phyloP scores from a whole-genome alignment of 2,797 vertebrate genomes.

The Sibirionetta formosa region DNA sequence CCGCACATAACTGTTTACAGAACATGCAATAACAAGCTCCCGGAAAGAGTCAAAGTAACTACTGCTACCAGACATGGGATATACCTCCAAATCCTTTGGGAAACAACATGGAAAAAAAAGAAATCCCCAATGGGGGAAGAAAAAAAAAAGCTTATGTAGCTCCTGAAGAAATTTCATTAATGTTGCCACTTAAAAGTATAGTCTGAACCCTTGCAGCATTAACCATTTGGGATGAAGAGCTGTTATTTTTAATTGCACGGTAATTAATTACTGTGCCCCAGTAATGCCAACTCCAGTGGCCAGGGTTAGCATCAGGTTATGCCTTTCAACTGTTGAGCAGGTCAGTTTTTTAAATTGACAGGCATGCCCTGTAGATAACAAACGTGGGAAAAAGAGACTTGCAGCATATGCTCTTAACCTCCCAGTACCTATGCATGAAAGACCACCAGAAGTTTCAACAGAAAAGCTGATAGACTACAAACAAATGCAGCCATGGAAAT shows the following conservation, averaged over 20 bases:
- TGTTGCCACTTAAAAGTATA: not conserved
- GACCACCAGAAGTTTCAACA: not conserved
- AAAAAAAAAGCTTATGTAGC: not conserved
- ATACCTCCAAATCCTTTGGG: not conserved
- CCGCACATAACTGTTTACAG: not conserved
- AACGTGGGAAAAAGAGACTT: not conserved
- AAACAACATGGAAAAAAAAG: not conserved
- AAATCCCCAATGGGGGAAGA: not conserved
- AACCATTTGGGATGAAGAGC: not conserved
- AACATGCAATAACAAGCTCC: not conserved
- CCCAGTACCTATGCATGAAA: not conserved
- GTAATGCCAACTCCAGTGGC: not conserved
- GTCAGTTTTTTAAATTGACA: not conserved
- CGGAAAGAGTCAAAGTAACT: not conserved
- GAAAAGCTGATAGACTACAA: not conserved
- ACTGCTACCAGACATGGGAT: not conserved
- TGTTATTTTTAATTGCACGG: not conserved
- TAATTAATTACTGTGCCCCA: not conserved
- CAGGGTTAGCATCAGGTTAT: not conserved
- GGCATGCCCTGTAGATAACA: not conserved
- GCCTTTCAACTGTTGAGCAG: not conserved
- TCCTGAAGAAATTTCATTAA: not conserved
- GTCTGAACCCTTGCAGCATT: not conserved
- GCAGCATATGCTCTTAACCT: not conserved
- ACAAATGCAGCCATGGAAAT: not conserved